Percentiles rank a stretch among this genome's conserved stretches.
Conservation (phyloP, 2,888 invertebrate genomes). For the Meghimatium bilineatum region DNA sequence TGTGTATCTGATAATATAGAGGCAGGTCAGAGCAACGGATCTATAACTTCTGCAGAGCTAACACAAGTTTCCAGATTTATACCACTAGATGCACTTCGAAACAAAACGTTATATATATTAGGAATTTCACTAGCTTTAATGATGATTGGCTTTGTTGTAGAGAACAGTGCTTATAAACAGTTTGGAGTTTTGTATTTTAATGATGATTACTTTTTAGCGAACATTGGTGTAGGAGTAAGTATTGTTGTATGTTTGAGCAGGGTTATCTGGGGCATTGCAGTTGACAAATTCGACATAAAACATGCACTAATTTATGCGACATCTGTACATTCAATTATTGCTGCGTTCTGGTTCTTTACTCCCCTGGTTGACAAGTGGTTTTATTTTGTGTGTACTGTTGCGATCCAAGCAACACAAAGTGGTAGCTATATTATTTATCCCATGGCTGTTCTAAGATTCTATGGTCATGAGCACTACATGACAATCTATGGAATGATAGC, state of each 20-base stretch:
- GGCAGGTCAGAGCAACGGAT: neutral
- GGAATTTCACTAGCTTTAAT: neutral
- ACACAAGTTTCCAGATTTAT: neutral
- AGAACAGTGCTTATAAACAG: slow-evolving; percentile 23
- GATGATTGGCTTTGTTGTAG: neutral
- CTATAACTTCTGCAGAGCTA: neutral
- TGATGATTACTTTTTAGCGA: slow-evolving; percentile 30
- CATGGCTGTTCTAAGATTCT: neutral
- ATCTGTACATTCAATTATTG: neutral
- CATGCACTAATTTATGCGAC: neutral
- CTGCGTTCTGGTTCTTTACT: slow-evolving; percentile 31
- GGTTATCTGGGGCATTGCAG: neutral
- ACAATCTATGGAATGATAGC: slow-evolving; percentile 18
- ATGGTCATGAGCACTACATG: slow-evolving; percentile 5
- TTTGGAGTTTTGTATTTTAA: slow-evolving; percentile 24
- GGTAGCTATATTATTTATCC: neutral
- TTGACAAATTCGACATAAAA: neutral
- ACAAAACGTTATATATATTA: neutral
- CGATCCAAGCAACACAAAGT: neutral
- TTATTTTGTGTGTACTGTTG: slow-evolving; percentile 3
- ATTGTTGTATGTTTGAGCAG: neutral
- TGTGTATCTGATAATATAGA: neutral
- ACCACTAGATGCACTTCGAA: neutral
- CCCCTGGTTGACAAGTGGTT: slow-evolving; percentile 12
- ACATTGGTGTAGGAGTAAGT: slow-evolving; percentile 16